Evolutionary conservation across 2,113 vertebrate genomes (phyloP), one percentile per base, ranked within the genome.

Genomic region (Tyrannus savana): DNA sequence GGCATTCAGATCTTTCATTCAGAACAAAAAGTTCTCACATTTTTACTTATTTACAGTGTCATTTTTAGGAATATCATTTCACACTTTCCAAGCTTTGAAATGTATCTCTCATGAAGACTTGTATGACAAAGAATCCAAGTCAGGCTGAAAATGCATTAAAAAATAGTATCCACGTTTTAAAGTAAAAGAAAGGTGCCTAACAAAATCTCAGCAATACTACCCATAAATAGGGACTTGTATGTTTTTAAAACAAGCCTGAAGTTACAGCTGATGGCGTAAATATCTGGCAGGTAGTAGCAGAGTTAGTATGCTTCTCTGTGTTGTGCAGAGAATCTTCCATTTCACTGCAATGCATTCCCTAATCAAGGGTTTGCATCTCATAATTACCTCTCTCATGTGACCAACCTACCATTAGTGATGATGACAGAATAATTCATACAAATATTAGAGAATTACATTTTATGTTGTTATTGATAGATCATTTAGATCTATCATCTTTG

Each of bases 1-100:
- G 74, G 73, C 44, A 77, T 66, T 79, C 31, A 72, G 22, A n/a
- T 77, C 30, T 78, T 86, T 67, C 42, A 56, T 67, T 89, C 46
- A 76, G 64, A 75, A 91, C 5, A 84, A 62, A 87, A 85, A 49
- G 3, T 46, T 78, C 25, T 58, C 33, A 30, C 2, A 46, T 55
- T 88, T 94, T 69, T 47, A 47, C 39, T 35, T 52, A 50, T 27
- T 39, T 58, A 68, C 16, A 50, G 30, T 33, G 19, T 28, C 28
- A 90, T 49, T 69, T 93, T 83, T 39, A 90, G 42, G 18, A 90
- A 80, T 63, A 84, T 19, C 50, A 59, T 89, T 92, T 95, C 76
- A 86, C 15, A 27, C 19, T 75, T 92, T 87, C 33, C 49, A 78
- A 78, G 22, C 28, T 92, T 73, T 62, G 28, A 92, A 87, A 80